phyloP scores from a whole-genome alignment of 2,797 vertebrate species.

The Lutjanus argentimaculatus region DNA sequence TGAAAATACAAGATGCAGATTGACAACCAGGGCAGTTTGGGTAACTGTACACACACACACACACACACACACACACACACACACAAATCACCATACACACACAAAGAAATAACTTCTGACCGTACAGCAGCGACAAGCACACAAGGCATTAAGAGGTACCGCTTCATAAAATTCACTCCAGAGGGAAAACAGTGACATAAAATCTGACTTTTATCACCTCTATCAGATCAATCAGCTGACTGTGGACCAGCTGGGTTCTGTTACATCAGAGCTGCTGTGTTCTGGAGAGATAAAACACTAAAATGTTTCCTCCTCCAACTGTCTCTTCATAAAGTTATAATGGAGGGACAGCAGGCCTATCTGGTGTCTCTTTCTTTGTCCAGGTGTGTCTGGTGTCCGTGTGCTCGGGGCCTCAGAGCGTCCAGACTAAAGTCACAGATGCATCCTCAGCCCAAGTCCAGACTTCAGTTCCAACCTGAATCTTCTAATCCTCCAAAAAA shows the following conservation, averaged over 20 bases:
- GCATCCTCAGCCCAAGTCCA: conserved; percentile 2
- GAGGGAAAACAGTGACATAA: conserved; percentile 22
- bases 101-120: conserved; percentile 32
- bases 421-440: not conserved
- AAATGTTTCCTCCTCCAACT: not conserved
- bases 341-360: not conserved
- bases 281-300: not conserved
- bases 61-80: conserved; percentile 15
- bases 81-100: conserved; percentile 21
- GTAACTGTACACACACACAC: not conserved
- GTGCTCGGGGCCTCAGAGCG: conserved; percentile 4
- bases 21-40: conserved; percentile 20
- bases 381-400: conserved; percentile 10
- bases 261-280: not conserved
- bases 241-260: conserved; percentile 8
- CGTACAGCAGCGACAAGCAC: conserved; percentile 61
- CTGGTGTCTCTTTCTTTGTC: not conserved
- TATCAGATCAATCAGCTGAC: conserved; percentile 10
- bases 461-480: conserved; percentile 10
- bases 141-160: conserved; percentile 55
- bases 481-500: conserved; percentile 4
- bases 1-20: conserved; percentile 22
- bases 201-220: conserved; percentile 10
- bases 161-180: conserved; percentile 37
- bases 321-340: conserved; percentile 10